A percentile compares a stretch with the other conserved stretches of the same genome.
phyloP scores from a whole-genome alignment of 2,888 invertebrate genomes.

The Yponomeuta malinellus region DNA sequence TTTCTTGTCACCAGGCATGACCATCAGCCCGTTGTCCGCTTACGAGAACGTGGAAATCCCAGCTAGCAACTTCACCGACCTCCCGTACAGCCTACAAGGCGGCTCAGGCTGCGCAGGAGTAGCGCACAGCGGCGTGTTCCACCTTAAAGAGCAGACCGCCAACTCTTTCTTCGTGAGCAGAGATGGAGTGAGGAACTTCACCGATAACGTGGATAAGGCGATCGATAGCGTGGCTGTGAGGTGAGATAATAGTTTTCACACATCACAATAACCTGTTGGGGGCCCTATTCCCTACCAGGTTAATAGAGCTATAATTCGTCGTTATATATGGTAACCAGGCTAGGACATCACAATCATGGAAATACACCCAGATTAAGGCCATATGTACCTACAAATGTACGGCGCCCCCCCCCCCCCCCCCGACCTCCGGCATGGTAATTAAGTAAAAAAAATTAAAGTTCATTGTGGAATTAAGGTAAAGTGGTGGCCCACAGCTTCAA shows the following conservation, averaged over 20 bases:
- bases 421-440: too few species aligned
- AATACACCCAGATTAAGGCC: too few species aligned
- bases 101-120: constrained; percentile 36
- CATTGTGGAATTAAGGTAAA: too few species aligned
- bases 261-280: not conserved
- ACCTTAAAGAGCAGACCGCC: constrained; percentile 48
- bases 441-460: too few species aligned
- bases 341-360: too few species aligned
- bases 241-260: constrained; percentile 29
- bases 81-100: constrained; percentile 55
- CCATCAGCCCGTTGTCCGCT: constrained; percentile 46
- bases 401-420: too few species aligned
- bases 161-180: constrained; percentile 57
- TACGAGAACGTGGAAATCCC: constrained; percentile 61
- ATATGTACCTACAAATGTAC: too few species aligned
- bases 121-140: constrained; percentile 37
- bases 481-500: too few species aligned
- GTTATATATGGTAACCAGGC: too few species aligned
- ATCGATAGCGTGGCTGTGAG: constrained; percentile 55
- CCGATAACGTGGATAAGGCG: constrained; percentile 62
- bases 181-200: constrained; percentile 43
- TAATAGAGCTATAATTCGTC: too few species aligned
- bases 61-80: constrained; percentile 31
- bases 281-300: too few species aligned
- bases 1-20: constrained; percentile 10